Evolutionary conservation across 2,888 invertebrate genomes (phyloP).

Genomic region (Scaptomyza tumidula): DNA sequence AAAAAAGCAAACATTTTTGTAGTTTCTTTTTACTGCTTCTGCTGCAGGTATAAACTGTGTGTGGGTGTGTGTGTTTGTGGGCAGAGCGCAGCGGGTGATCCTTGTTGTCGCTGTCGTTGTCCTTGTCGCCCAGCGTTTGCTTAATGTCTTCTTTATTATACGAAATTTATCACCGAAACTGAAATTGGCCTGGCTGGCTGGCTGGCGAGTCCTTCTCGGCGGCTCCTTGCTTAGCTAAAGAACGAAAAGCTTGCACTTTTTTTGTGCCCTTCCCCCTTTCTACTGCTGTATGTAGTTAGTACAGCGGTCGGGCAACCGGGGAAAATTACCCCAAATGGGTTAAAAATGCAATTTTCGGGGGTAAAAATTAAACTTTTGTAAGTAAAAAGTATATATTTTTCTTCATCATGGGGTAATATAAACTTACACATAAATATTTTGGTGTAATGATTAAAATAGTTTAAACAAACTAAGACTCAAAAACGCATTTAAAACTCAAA

Average conservation of each 20-base stretch:
- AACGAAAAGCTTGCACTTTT: slow-evolving; percentile 60
- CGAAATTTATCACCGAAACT: slow-evolving; percentile 80
- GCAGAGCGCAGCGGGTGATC: slow-evolving; percentile 59
- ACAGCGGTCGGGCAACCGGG: no score
- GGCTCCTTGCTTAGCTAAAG: slow-evolving; percentile 41
- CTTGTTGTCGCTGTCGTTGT: slow-evolving; percentile 60
- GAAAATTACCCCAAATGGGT: no score
- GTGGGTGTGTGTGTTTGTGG: slow-evolving; percentile 37
- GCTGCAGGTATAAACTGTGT: slow-evolving; percentile 61
- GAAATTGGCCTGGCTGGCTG: slow-evolving; percentile 72
- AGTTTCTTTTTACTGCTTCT: slow-evolving; percentile 39
- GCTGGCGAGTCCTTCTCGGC: slow-evolving; percentile 42
- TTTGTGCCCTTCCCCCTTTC: slow-evolving; percentile 19
- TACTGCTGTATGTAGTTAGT: slow-evolving; percentile 20
- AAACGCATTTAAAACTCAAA: no score
- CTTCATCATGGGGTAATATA: no score
- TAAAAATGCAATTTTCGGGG: no score
- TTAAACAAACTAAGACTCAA: no score
- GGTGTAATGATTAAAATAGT: no score
- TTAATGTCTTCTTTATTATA: slow-evolving; percentile 82
- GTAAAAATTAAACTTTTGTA: no score
- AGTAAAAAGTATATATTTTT: no score
- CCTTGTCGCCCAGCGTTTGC: slow-evolving; percentile 68
- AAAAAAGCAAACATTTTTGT: slow-evolving; percentile 46
- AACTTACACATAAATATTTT: no score